Conservation (phyloP, 1,140 invertebrate species). For the Hesperophylax magnus region DNA sequence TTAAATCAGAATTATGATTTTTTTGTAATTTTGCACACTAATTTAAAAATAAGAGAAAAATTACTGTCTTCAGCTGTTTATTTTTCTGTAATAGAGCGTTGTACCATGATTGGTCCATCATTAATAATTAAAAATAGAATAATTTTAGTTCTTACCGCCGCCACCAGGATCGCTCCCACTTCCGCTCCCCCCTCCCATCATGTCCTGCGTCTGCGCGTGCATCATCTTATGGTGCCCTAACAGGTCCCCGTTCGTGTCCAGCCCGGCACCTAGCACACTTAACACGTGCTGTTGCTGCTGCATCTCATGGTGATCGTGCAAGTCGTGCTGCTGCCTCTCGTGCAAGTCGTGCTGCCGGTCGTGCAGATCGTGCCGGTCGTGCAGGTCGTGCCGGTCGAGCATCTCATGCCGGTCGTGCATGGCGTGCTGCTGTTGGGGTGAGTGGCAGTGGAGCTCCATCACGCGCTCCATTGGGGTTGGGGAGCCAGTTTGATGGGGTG, state of each 20-base stretch:
- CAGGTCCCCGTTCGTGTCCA: slow-evolving; percentile 48
- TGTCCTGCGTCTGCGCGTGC: slow-evolving; percentile 41
- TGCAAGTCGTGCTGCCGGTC: slow-evolving; percentile 41
- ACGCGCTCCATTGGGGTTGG: slow-evolving; percentile 17
- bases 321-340: slow-evolving; percentile 34
- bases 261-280: slow-evolving; percentile 36
- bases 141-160: slow-evolving; percentile 48
- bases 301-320: slow-evolving; percentile 16
- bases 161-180: slow-evolving; percentile 52
- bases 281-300: slow-evolving; percentile 47
- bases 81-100: too few species aligned
- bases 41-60: too few species aligned
- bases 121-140: too few species aligned
- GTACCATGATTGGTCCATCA: too few species aligned
- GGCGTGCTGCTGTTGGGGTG: slow-evolving; percentile 47
- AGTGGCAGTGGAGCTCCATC: slow-evolving; percentile 56
- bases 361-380: slow-evolving; percentile 25
- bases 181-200: slow-evolving; percentile 48
- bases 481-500: slow-evolving; percentile 12
- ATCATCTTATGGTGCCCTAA: slow-evolving; percentile 52
- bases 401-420: slow-evolving; percentile 45
- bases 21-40: too few species aligned
- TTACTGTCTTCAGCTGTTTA: too few species aligned
- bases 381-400: slow-evolving; percentile 30
- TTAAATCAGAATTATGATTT: too few species aligned